Evolutionary conservation across 2,888 invertebrate species (phyloP).

Genomic region (Drosophila buzzatii): DNA sequence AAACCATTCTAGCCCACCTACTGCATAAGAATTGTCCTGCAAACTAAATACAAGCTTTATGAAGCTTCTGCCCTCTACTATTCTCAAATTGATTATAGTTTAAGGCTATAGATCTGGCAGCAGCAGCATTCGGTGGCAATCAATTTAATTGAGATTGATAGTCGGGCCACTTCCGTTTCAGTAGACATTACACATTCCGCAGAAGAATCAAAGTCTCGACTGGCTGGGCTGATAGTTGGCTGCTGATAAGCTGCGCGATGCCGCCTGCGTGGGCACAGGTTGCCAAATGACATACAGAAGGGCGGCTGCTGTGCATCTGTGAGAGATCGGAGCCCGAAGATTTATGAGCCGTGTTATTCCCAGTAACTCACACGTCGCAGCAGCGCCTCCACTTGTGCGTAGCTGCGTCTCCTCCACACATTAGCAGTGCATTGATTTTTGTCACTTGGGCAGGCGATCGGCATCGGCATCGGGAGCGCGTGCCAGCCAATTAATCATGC

Average conservation of each 20-base stretch:
- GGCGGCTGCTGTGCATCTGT: slow-evolving; percentile 10
- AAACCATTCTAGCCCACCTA: background rate
- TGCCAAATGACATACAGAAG: slow-evolving; percentile 43
- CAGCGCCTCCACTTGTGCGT: slow-evolving; percentile 28
- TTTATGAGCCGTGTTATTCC: slow-evolving; percentile 55
- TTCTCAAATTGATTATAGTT: background rate
- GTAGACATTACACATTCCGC: slow-evolving; percentile 68
- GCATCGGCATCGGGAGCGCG: slow-evolving; percentile 63
- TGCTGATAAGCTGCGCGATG: slow-evolving; percentile 51
- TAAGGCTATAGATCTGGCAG: background rate
- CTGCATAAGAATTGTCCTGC: background rate
- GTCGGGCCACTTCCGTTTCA: slow-evolving; percentile 74
- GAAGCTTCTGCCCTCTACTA: background rate
- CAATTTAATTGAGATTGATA: slow-evolving; percentile 80
- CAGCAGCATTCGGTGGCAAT: slow-evolving; percentile 57
- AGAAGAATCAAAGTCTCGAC: slow-evolving; percentile 56
- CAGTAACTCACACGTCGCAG: slow-evolving; percentile 53
- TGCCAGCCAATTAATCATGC: slow-evolving; percentile 71
- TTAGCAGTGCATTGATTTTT: slow-evolving; percentile 77
- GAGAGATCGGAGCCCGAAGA: slow-evolving; percentile 41
- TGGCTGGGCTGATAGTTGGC: slow-evolving; percentile 54
- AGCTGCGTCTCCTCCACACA: slow-evolving; percentile 61
- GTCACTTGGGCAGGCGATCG: slow-evolving; percentile 72
- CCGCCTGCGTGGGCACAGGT: slow-evolving; percentile 56
- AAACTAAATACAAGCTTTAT: background rate